These are phyloP conservation scores for Buteo buteo DNA, from an alignment of 2,113 vertebrate species.

Conservation along the genomic window DNA sequence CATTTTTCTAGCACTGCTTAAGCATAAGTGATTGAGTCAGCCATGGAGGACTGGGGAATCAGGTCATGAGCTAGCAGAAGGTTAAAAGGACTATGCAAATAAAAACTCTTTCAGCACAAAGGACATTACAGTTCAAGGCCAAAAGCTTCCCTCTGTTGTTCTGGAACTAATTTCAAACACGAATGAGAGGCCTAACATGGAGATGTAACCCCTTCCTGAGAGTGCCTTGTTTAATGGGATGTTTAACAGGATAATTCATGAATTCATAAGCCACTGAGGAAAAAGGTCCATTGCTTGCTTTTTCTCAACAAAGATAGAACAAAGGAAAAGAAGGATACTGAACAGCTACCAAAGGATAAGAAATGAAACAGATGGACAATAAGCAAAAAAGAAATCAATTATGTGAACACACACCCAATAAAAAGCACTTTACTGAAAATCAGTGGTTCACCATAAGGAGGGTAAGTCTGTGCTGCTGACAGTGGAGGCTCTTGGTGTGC, in stretches of 20 bases:
- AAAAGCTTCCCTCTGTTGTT: slow-evolving; percentile 20
- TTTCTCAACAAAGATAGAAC: neutral
- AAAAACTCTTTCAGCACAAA: neutral
- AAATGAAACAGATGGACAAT: neutral
- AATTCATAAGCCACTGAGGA: neutral
- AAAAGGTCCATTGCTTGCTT: neutral
- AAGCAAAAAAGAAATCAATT: neutral
- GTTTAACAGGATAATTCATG: neutral
- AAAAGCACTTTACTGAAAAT: neutral
- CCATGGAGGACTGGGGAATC: neutral
- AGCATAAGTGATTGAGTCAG: neutral
- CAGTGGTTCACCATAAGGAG: rapidly evolving
- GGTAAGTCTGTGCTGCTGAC: neutral
- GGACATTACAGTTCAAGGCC: slow-evolving; percentile 5
- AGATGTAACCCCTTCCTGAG: neutral
- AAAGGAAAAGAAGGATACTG: neutral
- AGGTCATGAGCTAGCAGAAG: neutral
- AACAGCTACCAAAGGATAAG: neutral
- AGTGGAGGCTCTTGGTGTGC: neutral
- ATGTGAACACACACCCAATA: neutral
- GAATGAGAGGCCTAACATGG: neutral
- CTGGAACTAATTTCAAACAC: slow-evolving; percentile 36
- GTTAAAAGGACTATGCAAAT: slow-evolving; percentile 28
- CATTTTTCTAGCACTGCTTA: neutral
- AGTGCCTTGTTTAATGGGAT: slow-evolving; percentile 6